phyloP scores from a whole-genome alignment of 2,113 vertebrate species.

The Pangasianodon hypophthalmus region DNA sequence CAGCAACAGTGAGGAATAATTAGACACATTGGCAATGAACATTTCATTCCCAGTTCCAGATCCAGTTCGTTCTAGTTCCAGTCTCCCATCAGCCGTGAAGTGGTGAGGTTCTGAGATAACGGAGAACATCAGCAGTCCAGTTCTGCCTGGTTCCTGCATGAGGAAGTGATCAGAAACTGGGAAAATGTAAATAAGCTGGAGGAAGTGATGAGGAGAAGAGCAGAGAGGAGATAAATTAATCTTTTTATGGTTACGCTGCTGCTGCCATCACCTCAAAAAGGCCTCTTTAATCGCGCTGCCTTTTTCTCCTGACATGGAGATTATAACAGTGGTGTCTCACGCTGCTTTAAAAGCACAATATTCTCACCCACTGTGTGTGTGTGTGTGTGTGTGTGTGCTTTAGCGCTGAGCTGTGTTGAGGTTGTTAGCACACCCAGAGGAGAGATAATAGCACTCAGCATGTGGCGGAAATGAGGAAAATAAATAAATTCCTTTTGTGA shows the following conservation, averaged over 20 bases:
- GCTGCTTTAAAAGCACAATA: not conserved
- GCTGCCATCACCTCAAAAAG: conserved; percentile 1
- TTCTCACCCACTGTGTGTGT: not conserved
- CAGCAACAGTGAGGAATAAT: not conserved
- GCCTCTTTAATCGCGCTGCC: not conserved
- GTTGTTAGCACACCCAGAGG: conserved; percentile 37
- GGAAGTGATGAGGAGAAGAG: not conserved
- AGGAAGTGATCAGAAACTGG: not conserved
- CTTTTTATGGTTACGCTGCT: not conserved
- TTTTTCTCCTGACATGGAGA: conserved; percentile 6
- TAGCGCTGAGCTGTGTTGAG: not conserved
- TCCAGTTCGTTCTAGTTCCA: not conserved
- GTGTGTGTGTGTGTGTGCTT: not conserved
- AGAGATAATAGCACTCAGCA: conserved; percentile 44
- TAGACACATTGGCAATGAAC: too few relatives aligned
- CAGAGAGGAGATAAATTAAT: not conserved
- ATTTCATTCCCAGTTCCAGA: too few relatives aligned
- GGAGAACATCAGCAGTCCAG: not conserved
- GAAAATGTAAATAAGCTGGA: not conserved
- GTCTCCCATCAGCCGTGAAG: not conserved
- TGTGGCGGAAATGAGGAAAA: conserved; percentile 13
- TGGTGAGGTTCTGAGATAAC: not conserved
- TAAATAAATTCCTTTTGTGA: not conserved
- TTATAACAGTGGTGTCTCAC: not conserved
- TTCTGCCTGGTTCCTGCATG: not conserved